These are phyloP conservation scores for Dryobotodes eremita DNA, from an alignment of 2,888 invertebrate species.

Conservation along the genomic window DNA sequence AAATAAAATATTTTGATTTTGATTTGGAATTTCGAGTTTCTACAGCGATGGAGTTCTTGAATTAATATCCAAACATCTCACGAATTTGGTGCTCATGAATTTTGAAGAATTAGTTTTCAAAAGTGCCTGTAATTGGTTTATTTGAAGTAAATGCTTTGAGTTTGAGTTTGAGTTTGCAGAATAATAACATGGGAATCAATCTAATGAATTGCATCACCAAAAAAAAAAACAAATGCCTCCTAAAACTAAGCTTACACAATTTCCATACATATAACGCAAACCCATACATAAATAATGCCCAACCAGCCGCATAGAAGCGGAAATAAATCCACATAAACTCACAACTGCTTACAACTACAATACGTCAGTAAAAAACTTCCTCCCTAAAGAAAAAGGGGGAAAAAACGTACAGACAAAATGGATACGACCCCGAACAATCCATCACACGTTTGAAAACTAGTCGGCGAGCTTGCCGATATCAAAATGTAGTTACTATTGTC, in stretches of 20 bases:
- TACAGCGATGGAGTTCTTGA: no score
- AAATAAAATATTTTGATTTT: no score
- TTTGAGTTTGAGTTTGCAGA: no score
- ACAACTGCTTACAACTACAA: conserved; percentile 67
- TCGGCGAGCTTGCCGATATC: conserved; percentile 82
- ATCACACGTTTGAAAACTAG: conserved; percentile 86
- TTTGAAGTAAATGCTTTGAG: no score
- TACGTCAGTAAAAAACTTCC: conserved; percentile 71
- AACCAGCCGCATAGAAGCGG: conserved; percentile 48
- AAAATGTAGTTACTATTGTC: conserved; percentile 90
- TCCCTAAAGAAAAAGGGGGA: conserved; percentile 57
- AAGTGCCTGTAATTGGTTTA: no score
- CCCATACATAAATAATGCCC: conserved; percentile 55
- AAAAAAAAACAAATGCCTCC: conserved; percentile 11
- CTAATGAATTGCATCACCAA: neutral
- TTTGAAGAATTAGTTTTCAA: no score
- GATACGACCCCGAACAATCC: conserved; percentile 80
- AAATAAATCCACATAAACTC: conserved; percentile 72
- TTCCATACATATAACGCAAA: conserved; percentile 50
- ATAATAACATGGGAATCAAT: no score
- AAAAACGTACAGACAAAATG: conserved; percentile 76
- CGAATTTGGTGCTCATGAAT: neutral
- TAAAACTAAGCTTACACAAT: conserved; percentile 33
- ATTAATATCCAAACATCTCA: neutral
- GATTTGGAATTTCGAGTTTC: no score